Conservation (phyloP, 2,888 invertebrate species). For the Scaptomyza flava region DNA sequence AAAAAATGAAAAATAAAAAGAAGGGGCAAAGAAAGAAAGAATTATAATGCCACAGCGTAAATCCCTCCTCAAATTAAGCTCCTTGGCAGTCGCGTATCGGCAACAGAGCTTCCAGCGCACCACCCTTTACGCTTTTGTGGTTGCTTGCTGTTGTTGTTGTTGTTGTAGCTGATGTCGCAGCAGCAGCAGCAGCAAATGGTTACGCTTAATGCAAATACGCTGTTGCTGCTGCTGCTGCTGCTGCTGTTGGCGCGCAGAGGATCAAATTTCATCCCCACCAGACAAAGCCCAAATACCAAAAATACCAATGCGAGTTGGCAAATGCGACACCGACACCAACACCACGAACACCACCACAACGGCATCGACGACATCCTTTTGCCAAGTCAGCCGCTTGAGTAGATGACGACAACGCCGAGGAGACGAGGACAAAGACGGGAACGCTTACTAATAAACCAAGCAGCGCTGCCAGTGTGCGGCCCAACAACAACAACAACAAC, state of each 20-base stretch:
- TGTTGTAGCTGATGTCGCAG: conserved; percentile 13
- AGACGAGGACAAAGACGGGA: conserved; percentile 18
- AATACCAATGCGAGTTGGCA: conserved; percentile 71
- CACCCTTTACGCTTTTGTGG: conserved; percentile 53
- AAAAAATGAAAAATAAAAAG: conserved; percentile 17
- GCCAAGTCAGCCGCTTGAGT: conserved; percentile 44
- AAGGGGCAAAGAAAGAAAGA: conserved; percentile 45
- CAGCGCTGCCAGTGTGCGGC: conserved; percentile 11
- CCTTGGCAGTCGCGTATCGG: conserved; percentile 70
- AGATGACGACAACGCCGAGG: conserved; percentile 35
- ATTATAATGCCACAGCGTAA: conserved; percentile 78
- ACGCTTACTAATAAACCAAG: conserved; percentile 67
- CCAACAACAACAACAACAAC: conserved; percentile 7
- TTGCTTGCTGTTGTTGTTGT: conserved; percentile 22
- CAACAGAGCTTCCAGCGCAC: conserved; percentile 47
- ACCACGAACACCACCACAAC: conserved; percentile 29
- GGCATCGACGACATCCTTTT: conserved; percentile 59
- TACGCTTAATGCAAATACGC: conserved; percentile 81
- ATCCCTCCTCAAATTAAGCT: conserved; percentile 82
- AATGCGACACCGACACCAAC: conserved; percentile 52
- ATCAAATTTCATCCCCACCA: conserved; percentile 83
- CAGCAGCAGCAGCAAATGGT: conserved; percentile 54
- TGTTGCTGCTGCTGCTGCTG: conserved; percentile 41
- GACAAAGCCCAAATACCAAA: conserved; percentile 77
- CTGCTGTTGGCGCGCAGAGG: conserved; percentile 59